A percentile compares a stretch with the other conserved stretches of the same genome.
These are phyloP conservation scores for Drosophila sordidula DNA, from an alignment of 2,888 invertebrate species.

Conservation along the genomic window DNA sequence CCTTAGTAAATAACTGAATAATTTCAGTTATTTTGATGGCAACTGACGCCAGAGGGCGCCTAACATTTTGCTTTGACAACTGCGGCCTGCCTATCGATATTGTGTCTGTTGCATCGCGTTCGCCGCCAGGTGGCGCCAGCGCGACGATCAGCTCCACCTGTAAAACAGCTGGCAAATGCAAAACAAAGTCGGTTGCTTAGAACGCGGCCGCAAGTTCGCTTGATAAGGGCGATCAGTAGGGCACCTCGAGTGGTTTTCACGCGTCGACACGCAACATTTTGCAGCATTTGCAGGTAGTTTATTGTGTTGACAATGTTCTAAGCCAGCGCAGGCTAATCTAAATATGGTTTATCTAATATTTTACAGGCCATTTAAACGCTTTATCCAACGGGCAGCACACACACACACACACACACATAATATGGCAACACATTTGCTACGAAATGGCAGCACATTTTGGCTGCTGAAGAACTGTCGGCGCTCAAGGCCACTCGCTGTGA, in stretches of 20 bases:
- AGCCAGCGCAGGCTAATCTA: not conserved
- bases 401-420: slow-evolving; percentile 13
- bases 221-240: slow-evolving; percentile 57
- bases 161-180: slow-evolving; percentile 55
- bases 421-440: slow-evolving; percentile 80
- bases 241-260: slow-evolving; percentile 27
- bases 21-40: too few species aligned
- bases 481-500: slow-evolving; percentile 58
- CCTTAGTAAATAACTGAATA: too few species aligned
- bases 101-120: not conserved
- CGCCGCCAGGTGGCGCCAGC: slow-evolving; percentile 25
- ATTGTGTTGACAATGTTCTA: not conserved
- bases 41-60: not conserved
- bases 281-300: slow-evolving; percentile 45
- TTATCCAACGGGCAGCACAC: not conserved
- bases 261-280: slow-evolving; percentile 13
- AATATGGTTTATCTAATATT: not conserved
- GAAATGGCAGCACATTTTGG: slow-evolving; percentile 63
- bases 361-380: slow-evolving; percentile 18
- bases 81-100: not conserved
- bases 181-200: slow-evolving; percentile 49
- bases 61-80: not conserved
- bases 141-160: slow-evolving; percentile 41
- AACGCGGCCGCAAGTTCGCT: slow-evolving; percentile 39
- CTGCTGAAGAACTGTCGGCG: slow-evolving; percentile 68